Evolutionary conservation across 2,888 invertebrate genomes (phyloP), one percentile per base, ranked within the genome.

Genomic region (Andricus curvator): DNA sequence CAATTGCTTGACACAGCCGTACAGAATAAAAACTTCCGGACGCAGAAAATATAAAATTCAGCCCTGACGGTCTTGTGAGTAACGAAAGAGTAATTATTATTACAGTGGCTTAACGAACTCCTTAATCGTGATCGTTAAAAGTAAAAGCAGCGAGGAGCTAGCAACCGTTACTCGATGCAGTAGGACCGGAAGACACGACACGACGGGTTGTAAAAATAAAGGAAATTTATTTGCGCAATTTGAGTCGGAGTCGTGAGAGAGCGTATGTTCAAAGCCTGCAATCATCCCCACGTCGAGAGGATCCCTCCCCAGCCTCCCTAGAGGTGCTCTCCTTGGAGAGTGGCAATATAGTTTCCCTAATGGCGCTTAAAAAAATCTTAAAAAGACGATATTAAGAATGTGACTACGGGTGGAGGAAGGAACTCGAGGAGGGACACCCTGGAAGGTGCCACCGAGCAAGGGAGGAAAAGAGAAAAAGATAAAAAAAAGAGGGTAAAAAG

Each of bases 371-470:
- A 91, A 91, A 92, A 92, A 91, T 91, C 90, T 91, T 90, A 90
- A 91, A 91, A 91, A 90, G 92, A 91, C 92, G 90, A 92, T 92
- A 92, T 92, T 91, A 92, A 91, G 92, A 89, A 92, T 92, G 92
- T 91, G 92, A 92, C 92, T 91, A 88, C 87, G 86, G 87, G 85
- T 84, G 87, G 82, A 83, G 85, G 84, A 86, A 86, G 86, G 85
- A 85, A 85, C 82, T 64, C 80, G 83, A 81, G 74, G 67, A 82
- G 64, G 76, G 68, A 48, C 29, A 74, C 62, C 66, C 66, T 37
- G 78, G 48, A 51, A 74, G 74, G 51, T 74, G 70, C 33, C 33
- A 56, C 51, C 56, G 20, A 78, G 80, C 51, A 81, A 37, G 79
- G 79, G 76, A 51, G 41, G 44, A 68, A 70, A 60, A 51, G 62